Evolutionary conservation across 2,113 vertebrate species (phyloP).

Genomic region (Clarias gariepinus): DNA sequence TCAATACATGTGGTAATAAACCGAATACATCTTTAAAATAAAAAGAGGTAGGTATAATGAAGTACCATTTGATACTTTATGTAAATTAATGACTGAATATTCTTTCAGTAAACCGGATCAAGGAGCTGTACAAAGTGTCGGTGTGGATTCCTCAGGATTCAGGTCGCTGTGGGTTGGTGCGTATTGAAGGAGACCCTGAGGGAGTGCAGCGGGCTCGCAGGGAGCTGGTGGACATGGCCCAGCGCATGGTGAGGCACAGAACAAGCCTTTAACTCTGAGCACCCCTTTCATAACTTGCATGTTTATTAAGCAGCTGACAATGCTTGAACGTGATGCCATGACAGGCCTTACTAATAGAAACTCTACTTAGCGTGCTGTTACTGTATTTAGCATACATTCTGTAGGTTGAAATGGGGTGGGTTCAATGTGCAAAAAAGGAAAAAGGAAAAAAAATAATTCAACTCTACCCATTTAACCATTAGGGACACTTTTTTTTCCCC

Average conservation of each 20-base stretch:
- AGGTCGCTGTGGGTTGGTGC: conserved; percentile 75
- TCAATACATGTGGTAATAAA: no score
- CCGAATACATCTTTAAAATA: background rate
- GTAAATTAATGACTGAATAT: background rate
- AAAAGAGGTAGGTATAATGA: background rate
- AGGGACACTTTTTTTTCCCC: background rate
- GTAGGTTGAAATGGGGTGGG: background rate
- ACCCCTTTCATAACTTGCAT: background rate
- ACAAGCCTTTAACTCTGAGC: background rate
- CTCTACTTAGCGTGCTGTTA: background rate
- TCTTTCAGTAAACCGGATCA: conserved; percentile 77
- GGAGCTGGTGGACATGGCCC: conserved; percentile 80
- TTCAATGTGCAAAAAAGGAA: background rate
- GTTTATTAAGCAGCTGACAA: background rate
- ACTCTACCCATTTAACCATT: background rate
- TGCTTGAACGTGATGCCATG: background rate
- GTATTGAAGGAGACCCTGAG: conserved; percentile 81
- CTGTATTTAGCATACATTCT: no score
- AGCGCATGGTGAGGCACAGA: conserved; percentile 75
- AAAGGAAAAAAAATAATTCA: background rate
- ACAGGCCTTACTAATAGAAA: background rate
- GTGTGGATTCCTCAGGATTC: conserved; percentile 78
- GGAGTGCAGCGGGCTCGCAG: conserved; percentile 78
- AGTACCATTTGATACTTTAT: background rate
- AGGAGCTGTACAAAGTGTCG: conserved; percentile 81